These are phyloP conservation scores for Carduelis carduelis DNA, from an alignment of 2,797 vertebrate species.

Conservation along the genomic window DNA sequence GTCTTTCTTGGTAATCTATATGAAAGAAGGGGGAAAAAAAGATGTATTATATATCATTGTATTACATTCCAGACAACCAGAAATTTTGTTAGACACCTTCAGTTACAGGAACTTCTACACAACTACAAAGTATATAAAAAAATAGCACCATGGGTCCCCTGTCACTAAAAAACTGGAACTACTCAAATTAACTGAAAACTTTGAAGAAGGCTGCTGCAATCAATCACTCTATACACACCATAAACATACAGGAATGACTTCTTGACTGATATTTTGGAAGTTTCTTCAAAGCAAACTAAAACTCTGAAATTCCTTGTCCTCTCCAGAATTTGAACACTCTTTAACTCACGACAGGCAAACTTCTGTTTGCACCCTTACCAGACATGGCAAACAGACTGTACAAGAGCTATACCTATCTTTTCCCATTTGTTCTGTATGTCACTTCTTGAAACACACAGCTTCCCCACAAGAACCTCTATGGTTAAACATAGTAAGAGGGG, in stretches of 20 bases:
- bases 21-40: neutral
- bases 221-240: neutral
- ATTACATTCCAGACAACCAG: neutral
- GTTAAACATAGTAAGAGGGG: neutral
- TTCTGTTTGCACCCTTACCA: neutral
- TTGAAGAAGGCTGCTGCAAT: neutral
- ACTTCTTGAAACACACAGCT: neutral
- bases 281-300: neutral
- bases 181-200: neutral
- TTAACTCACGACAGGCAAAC: neutral
- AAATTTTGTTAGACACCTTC: neutral
- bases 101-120: neutral
- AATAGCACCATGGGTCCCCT: neutral
- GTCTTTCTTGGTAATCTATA: conserved; percentile 93
- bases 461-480: neutral
- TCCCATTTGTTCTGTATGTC: neutral
- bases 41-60: neutral
- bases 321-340: neutral
- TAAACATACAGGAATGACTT: neutral
- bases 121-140: neutral
- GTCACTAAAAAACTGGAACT: neutral
- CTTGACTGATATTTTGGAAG: neutral
- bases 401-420: neutral
- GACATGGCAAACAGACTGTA: neutral
- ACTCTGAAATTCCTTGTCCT: neutral